These are phyloP conservation scores for Ochropacha duplaris DNA, from an alignment of 2,888 invertebrate genomes.

Conservation along the genomic window DNA sequence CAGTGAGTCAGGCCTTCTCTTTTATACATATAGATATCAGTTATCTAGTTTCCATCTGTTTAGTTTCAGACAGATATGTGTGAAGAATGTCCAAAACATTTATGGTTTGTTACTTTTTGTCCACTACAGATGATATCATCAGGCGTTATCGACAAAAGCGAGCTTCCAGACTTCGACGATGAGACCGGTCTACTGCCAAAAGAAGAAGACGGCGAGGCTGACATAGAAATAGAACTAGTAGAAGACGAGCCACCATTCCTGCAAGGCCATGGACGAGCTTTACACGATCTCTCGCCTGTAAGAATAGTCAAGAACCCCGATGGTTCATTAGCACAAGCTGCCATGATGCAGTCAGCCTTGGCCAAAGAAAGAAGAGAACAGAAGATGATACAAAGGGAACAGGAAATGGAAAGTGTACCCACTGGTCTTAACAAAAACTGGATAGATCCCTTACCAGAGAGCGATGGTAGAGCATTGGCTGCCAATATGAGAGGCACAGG, in stretches of 20 bases:
- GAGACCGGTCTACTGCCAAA: slow-evolving; percentile 96
- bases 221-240: slow-evolving; percentile 99
- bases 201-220: slow-evolving; percentile 97
- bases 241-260: slow-evolving; percentile 99
- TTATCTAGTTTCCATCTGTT: no score
- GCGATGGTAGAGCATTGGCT: slow-evolving; percentile 87
- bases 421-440: slow-evolving; percentile 94
- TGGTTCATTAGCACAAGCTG: slow-evolving; percentile 98
- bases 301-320: slow-evolving; percentile 99
- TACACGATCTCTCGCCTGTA: slow-evolving; percentile 96
- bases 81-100: no score
- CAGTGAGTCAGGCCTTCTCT: no score
- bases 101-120: no score
- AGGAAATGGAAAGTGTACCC: slow-evolving; percentile 93
- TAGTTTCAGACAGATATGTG: no score
- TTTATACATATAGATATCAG: no score
- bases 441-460: slow-evolving; percentile 97
- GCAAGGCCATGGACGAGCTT: slow-evolving; percentile 94
- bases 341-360: slow-evolving; percentile 99
- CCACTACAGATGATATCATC: slow-evolving; percentile 91
- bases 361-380: slow-evolving; percentile 98
- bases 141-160: slow-evolving; percentile 94
- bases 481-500: slow-evolving; percentile 94
- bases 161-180: slow-evolving; percentile 98
- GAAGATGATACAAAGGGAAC: slow-evolving; percentile 96